These are phyloP conservation scores for Cotesia congregata DNA, from an alignment of 2,888 invertebrate species.

Conservation along the genomic window DNA sequence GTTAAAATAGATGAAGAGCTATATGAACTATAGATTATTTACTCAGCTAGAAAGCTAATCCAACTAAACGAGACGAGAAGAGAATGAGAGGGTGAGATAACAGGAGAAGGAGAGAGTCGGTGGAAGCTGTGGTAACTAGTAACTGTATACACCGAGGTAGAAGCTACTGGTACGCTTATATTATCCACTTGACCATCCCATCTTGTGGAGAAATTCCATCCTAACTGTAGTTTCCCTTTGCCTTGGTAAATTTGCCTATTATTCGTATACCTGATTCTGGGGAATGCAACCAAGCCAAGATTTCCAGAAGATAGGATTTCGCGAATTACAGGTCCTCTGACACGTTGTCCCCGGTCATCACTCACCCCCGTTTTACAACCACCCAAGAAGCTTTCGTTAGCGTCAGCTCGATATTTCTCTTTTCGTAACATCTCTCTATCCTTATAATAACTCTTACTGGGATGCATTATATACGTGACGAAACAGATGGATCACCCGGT, in stretches of 20 bases:
- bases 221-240: not conserved
- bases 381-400: not conserved
- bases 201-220: constrained; percentile 18
- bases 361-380: not conserved
- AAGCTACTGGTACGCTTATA: constrained; percentile 45
- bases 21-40: constrained; percentile 25
- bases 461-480: not conserved
- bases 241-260: constrained; percentile 3
- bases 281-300: constrained; percentile 52
- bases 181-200: constrained; percentile 50
- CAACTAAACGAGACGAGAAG: not conserved
- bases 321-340: constrained; percentile 37
- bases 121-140: constrained; percentile 5
- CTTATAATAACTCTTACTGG: not conserved
- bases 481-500: not conserved
- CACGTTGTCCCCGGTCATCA: constrained; percentile 2
- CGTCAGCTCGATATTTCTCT: not conserved
- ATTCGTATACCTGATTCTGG: constrained; percentile 31
- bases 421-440: not conserved
- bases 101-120: not conserved
- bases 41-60: constrained; percentile 35
- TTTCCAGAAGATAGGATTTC: constrained; percentile 46
- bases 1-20: constrained; percentile 3
- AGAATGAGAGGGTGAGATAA: constrained; percentile 1
- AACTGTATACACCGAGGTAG: not conserved